phyloP scores from a whole-genome alignment of 2,113 vertebrate genomes.

The Numenius arquata region DNA sequence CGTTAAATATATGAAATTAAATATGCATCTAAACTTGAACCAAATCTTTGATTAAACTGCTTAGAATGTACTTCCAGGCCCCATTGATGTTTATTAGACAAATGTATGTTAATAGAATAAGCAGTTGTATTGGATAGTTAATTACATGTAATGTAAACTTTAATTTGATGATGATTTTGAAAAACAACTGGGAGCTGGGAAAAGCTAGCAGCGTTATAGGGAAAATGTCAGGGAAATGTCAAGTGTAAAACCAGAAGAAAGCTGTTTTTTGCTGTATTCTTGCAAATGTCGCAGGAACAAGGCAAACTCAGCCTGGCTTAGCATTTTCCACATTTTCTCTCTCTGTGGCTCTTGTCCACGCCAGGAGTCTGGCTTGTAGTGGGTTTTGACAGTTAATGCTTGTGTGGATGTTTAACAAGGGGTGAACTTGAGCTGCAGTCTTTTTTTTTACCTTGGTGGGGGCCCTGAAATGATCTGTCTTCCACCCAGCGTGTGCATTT shows the following conservation, averaged over 20 bases:
- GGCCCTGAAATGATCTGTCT: background rate
- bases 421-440: background rate
- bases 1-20: background rate
- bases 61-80: background rate
- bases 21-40: background rate
- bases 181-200: constrained; percentile 9
- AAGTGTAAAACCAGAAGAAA: constrained; percentile 68
- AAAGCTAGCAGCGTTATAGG: constrained; percentile 16
- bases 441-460: background rate
- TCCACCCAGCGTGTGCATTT: background rate
- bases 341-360: background rate
- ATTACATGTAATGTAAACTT: constrained; percentile 6
- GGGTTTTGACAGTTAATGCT: background rate
- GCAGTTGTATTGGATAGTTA: background rate
- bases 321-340: background rate
- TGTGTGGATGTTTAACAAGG: background rate
- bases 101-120: background rate
- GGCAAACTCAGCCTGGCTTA: background rate
- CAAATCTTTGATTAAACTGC: background rate
- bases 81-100: background rate
- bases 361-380: background rate
- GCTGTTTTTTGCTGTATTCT: constrained; percentile 5
- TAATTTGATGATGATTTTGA: constrained; percentile 30
- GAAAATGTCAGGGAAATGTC: constrained; percentile 84
- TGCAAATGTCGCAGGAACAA: background rate